Conservation (phyloP, 2,888 invertebrate genomes). For the Euplagia quadripunctaria region DNA sequence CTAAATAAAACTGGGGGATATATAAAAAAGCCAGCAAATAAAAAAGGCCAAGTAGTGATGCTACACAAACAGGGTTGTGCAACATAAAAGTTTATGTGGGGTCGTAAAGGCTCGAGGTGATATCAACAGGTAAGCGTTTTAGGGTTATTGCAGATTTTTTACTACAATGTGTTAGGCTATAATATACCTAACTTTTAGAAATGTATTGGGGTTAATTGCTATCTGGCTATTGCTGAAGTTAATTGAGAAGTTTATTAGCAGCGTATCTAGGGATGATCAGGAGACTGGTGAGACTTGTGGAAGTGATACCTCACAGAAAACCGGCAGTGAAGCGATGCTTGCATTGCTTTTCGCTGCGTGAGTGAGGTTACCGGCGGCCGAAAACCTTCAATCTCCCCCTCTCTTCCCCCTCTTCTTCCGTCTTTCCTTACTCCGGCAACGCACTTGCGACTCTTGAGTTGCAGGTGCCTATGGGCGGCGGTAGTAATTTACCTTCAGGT, state of each 20-base stretch:
- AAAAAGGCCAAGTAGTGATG: conserved; percentile 55
- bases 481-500: too few relatives aligned
- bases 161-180: conserved; percentile 43
- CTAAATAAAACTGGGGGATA: conserved; percentile 45
- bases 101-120: conserved; percentile 61
- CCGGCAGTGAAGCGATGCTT: too few relatives aligned
- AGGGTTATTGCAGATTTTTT: conserved; percentile 62
- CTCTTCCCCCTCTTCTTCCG: too few relatives aligned
- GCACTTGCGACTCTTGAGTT: too few relatives aligned
- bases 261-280: too few relatives aligned
- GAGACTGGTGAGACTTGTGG: too few relatives aligned
- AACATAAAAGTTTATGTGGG: conserved; percentile 68
- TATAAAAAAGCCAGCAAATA: conserved; percentile 49
- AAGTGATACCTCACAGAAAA: too few relatives aligned
- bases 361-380: too few relatives aligned
- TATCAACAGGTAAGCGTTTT: conserved; percentile 69
- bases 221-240: conserved; percentile 2
- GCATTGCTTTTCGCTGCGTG: too few relatives aligned
- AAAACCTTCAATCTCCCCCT: too few relatives aligned
- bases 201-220: conserved; percentile 25
- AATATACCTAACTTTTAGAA: conserved; percentile 26
- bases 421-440: too few relatives aligned
- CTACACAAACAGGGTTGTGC: conserved; percentile 53
- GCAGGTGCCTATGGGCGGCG: too few relatives aligned
- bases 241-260: not conserved